A percentile compares a stretch with the other conserved stretches of the same genome.
These are phyloP conservation scores for Chelon labrosus DNA, from an alignment of 2,797 vertebrate genomes.

Conservation along the genomic window DNA sequence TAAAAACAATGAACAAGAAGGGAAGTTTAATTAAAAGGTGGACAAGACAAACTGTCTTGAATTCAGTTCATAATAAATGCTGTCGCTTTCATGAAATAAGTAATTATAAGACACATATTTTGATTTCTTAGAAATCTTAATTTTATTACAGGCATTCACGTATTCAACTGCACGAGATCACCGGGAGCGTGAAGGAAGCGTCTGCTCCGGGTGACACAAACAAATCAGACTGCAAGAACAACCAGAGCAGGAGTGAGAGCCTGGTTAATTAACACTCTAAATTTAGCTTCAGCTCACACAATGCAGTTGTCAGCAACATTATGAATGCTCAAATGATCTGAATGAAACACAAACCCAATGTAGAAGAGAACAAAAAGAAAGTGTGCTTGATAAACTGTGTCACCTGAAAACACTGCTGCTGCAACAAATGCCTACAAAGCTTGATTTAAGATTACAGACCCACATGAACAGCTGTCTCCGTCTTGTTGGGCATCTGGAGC, in stretches of 20 bases:
- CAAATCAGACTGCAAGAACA: conserved; percentile 62
- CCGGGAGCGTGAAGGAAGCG: conserved; percentile 9
- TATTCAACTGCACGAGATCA: conserved; percentile 1
- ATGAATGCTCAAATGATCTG: conserved; percentile 49
- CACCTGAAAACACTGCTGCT: not conserved
- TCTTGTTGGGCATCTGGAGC: conserved; percentile 38
- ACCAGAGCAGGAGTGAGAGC: conserved; percentile 51
- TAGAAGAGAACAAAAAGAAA: conserved; percentile 9
- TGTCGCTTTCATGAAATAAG: no score
- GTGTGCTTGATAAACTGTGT: not conserved
- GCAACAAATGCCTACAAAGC: not conserved
- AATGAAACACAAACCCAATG: conserved; percentile 41
- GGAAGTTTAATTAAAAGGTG: no score
- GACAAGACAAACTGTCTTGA: no score
- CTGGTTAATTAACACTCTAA: conserved; percentile 72
- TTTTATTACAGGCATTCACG: conserved; percentile 7
- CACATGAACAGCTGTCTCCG: conserved; percentile 19
- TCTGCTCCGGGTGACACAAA: conserved; percentile 39
- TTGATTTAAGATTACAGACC: not conserved
- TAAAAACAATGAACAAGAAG: not conserved
- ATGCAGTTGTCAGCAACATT: conserved; percentile 53
- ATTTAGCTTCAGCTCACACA: conserved; percentile 66
- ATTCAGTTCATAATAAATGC: no score
- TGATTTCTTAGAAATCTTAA: not conserved
- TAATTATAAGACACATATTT: not conserved